These are phyloP conservation scores for Tragelaphus strepsiceros DNA, from an alignment of 2,113 vertebrate species.

Conservation along the genomic window DNA sequence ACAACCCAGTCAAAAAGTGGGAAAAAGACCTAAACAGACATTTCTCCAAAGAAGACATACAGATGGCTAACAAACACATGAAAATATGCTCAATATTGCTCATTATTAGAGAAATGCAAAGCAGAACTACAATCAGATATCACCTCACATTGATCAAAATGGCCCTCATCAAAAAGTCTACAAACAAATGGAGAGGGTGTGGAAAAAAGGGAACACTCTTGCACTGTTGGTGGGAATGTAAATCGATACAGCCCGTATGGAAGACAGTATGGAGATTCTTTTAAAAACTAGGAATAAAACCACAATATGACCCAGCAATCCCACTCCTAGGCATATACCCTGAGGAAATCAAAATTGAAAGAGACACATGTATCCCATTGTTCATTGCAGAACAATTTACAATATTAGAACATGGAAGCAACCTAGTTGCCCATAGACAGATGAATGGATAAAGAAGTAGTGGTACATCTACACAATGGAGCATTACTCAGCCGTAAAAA, in stretches of 20 bases:
- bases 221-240: not conserved
- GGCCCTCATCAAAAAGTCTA: not conserved
- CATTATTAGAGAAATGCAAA: not conserved
- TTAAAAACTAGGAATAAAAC: not conserved
- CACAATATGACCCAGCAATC: not conserved
- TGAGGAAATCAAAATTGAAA: not conserved
- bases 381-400: not conserved
- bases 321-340: not conserved
- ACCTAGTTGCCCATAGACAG: not conserved
- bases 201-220: not conserved
- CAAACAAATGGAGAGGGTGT: not conserved
- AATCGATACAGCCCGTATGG: not conserved
- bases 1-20: not conserved
- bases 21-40: not conserved
- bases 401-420: not conserved
- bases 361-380: not conserved
- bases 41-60: not conserved
- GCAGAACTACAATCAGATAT: not conserved
- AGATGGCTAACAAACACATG: not conserved
- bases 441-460: not conserved
- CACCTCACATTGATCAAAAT: not conserved
- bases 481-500: not conserved
- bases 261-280: not conserved
- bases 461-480: not conserved
- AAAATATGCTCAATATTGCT: not conserved